Evolutionary conservation across 2,888 invertebrate species (phyloP).

Genomic region (Sipunculus nudus): DNA sequence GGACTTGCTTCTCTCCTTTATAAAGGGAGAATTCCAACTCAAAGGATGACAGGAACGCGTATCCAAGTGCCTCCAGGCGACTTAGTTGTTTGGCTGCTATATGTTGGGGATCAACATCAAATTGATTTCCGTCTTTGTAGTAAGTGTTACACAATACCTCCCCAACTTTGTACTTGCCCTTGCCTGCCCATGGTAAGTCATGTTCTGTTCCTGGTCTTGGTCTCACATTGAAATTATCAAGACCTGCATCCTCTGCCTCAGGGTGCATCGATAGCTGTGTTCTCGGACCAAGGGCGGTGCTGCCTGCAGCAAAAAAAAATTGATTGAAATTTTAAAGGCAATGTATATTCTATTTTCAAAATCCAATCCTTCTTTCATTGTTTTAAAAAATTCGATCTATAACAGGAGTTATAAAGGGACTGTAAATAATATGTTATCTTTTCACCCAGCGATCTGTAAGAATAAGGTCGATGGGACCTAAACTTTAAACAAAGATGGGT

Average conservation of each 20-base stretch:
- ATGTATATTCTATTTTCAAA: not conserved
- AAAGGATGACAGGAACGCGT: conserved; percentile 17
- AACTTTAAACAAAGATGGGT: too few species aligned
- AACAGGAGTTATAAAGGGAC: too few species aligned
- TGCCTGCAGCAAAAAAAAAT: not conserved
- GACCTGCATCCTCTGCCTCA: not conserved
- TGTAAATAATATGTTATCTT: too few species aligned
- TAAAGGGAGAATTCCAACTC: conserved; percentile 32
- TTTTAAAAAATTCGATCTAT: too few species aligned
- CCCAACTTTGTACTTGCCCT: conserved; percentile 1
- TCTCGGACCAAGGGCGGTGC: conserved; percentile 5
- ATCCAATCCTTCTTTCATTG: too few species aligned
- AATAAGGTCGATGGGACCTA: too few species aligned
- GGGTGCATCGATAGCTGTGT: conserved; percentile 1
- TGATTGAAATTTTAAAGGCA: too few species aligned
- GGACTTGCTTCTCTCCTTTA: too few species aligned
- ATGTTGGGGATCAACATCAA: conserved; percentile 22
- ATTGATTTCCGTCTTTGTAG: conserved; percentile 7
- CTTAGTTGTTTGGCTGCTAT: conserved; percentile 25
- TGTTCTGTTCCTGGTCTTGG: conserved; percentile 21
- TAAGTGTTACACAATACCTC: conserved; percentile 15
- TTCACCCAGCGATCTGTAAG: too few species aligned
- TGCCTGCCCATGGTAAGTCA: conserved; percentile 7
- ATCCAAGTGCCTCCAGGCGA: conserved; percentile 8
- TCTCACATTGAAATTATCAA: conserved; percentile 8